These are phyloP conservation scores for Ptiloglossa arizonensis DNA, from an alignment of 1,140 invertebrate genomes.

Conservation along the genomic window DNA sequence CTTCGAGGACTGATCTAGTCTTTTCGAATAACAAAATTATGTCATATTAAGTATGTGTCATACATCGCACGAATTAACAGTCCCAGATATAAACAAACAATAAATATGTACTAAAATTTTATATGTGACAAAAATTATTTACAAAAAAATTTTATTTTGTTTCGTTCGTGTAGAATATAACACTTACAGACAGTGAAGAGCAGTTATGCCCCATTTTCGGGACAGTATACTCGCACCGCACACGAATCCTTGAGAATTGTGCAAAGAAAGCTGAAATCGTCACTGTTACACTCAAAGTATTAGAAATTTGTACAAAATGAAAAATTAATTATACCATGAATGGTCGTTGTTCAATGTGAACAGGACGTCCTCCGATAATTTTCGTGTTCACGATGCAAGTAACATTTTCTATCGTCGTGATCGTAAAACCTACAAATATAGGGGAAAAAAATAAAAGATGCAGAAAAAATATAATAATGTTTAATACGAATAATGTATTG, in stretches of 20 bases:
- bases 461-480: too few relatives aligned
- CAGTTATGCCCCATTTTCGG: slow-evolving; percentile 57
- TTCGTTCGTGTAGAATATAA: background rate
- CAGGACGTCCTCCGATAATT: slow-evolving; percentile 57
- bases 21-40: too few relatives aligned
- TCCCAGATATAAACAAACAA: too few relatives aligned
- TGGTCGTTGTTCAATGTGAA: slow-evolving; percentile 54
- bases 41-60: too few relatives aligned
- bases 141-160: too few relatives aligned
- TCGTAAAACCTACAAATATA: slow-evolving; percentile 6
- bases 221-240: slow-evolving; percentile 69
- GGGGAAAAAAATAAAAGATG: too few relatives aligned
- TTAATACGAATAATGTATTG: too few relatives aligned
- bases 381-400: slow-evolving; percentile 23
- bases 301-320: background rate
- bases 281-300: slow-evolving; percentile 3
- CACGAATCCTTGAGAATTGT: slow-evolving; percentile 14
- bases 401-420: background rate
- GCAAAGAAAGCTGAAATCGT: slow-evolving; percentile 53
- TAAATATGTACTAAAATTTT: too few relatives aligned
- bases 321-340: slow-evolving; percentile 54
- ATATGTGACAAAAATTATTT: too few relatives aligned
- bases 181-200: slow-evolving; percentile 68
- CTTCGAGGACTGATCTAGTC: too few relatives aligned
- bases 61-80: too few relatives aligned